phyloP scores from a whole-genome alignment of 37 sponge, comb jelly and placozoan genomes.

The Diacarnus erythraeanus region DNA sequence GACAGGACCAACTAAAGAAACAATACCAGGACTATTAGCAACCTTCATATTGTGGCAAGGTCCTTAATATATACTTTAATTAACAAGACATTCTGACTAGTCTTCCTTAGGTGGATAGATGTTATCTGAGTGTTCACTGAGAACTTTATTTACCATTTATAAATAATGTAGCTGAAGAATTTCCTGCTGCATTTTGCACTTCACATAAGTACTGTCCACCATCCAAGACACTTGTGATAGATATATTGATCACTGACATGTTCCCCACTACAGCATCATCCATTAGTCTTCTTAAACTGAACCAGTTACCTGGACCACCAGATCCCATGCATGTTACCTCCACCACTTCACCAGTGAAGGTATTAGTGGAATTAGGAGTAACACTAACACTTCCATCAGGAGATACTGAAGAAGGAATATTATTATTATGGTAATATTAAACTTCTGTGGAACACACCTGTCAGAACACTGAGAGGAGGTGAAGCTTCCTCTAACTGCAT shows the following conservation, averaged over 20 bases:
- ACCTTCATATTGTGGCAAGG: too few species aligned
- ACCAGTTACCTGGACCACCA: conserved; percentile 62
- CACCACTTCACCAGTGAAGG: neutral
- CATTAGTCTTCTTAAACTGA: conserved; percentile 11
- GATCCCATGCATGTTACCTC: conserved; percentile 45
- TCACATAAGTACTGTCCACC: conserved; percentile 68
- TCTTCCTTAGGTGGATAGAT: neutral
- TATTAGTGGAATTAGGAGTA: neutral
- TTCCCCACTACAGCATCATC: neutral
- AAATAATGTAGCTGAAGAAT: neutral
- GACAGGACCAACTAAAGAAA: conserved; percentile 46
- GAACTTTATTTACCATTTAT: conserved; percentile 24
- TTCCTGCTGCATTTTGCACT: conserved; percentile 68
- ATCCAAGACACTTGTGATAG: neutral
- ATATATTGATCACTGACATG: neutral
- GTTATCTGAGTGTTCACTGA: too few species aligned
- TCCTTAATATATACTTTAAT: too few species aligned
- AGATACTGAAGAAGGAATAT: neutral
- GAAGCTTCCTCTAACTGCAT: neutral
- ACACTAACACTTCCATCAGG: conserved; percentile 11
- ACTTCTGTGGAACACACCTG: neutral
- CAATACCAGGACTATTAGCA: too few species aligned
- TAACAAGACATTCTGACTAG: too few species aligned
- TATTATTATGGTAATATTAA: too few species aligned
- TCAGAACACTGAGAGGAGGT: neutral